Conservation (phyloP, 1,140 invertebrate species). For the Paraescarpia echinospica region DNA sequence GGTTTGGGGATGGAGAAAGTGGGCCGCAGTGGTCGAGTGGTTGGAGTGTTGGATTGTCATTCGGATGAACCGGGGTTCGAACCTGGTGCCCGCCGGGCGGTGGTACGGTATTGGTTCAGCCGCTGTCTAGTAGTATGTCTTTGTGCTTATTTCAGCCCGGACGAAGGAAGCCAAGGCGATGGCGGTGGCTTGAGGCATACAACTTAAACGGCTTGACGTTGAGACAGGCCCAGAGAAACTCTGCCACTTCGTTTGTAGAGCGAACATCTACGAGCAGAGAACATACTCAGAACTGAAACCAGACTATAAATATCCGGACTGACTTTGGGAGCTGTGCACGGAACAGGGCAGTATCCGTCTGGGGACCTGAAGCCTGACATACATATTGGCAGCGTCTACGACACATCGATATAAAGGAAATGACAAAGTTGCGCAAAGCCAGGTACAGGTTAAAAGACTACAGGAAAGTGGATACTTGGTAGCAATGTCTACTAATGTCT, state of each 20-base stretch:
- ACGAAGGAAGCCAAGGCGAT: neutral
- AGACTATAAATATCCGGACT: constrained; percentile 89
- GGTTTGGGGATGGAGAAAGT: too few relatives aligned
- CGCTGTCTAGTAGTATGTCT: too few relatives aligned
- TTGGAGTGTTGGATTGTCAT: too few relatives aligned
- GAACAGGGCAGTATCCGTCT: constrained; percentile 65
- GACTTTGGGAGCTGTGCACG: constrained; percentile 79
- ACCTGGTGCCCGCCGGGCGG: too few relatives aligned
- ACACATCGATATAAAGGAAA: neutral
- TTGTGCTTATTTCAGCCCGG: neutral
- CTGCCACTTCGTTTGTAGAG: constrained; percentile 80
- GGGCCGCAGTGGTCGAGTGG: too few relatives aligned
- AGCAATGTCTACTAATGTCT: too few relatives aligned
- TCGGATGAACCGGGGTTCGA: too few relatives aligned
- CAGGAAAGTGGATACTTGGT: neutral
- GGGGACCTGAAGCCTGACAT: constrained; percentile 77
- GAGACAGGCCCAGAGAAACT: constrained; percentile 83
- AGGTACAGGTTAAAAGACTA: neutral
- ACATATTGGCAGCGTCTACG: constrained; percentile 72
- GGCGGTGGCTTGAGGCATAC: neutral
- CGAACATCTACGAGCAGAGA: constrained; percentile 74
- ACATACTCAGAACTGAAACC: constrained; percentile 81
- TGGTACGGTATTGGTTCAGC: too few relatives aligned
- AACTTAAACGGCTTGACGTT: constrained; percentile 59
- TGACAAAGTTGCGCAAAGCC: neutral